Evolutionary conservation across 2,113 vertebrate species (phyloP).

Genomic region (Dasypus novemcinctus): DNA sequence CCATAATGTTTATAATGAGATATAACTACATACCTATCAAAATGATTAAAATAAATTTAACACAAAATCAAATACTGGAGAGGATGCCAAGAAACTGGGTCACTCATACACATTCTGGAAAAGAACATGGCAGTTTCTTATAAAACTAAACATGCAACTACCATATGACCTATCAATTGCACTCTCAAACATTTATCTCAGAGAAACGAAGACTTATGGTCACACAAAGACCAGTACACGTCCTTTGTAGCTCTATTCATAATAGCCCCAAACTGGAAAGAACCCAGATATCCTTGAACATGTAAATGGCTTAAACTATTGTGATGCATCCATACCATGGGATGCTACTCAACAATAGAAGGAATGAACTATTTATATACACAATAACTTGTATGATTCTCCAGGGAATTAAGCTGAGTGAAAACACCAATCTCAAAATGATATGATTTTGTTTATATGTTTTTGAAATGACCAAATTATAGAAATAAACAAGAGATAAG

Average conservation of each 20-base stretch:
- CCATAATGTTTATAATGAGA: background rate
- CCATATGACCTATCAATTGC: background rate
- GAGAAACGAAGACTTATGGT: background rate
- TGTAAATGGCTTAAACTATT: background rate
- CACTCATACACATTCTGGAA: background rate
- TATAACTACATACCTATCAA: background rate
- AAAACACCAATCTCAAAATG: background rate
- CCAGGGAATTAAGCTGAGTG: background rate
- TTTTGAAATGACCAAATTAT: background rate
- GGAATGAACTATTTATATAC: background rate
- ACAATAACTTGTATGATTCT: no score
- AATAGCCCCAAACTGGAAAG: background rate
- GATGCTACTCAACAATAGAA: background rate
- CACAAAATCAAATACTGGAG: background rate
- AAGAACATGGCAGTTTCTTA: background rate
- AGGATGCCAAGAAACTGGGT: background rate
- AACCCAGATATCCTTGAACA: background rate
- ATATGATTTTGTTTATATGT: background rate
- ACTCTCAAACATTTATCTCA: background rate
- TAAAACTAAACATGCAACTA: background rate
- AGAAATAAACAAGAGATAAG: background rate
- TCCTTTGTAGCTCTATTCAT: background rate
- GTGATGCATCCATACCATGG: background rate
- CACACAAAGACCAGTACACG: background rate
- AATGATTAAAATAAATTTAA: background rate